Percentiles rank a stretch among this genome's conserved stretches.
These are phyloP conservation scores for Antheraea mylitta DNA, from an alignment of 1,140 invertebrate genomes.

Conservation along the genomic window DNA sequence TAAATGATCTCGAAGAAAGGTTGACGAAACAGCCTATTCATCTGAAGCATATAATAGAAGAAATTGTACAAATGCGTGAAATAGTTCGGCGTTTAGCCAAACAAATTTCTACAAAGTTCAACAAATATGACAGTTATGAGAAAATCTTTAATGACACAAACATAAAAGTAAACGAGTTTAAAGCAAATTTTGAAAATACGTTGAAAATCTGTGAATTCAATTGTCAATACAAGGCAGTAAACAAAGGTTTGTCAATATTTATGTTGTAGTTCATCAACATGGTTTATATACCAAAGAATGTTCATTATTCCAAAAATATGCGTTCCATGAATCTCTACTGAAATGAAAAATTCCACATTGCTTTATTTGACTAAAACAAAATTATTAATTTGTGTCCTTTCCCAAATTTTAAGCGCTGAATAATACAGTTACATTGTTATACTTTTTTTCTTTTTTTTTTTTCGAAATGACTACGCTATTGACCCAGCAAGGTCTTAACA, in stretches of 20 bases:
- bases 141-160: slow-evolving; percentile 17
- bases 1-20: slow-evolving; percentile 28
- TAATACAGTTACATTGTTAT: too few relatives aligned
- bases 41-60: slow-evolving; percentile 37
- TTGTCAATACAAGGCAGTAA: slow-evolving; percentile 6
- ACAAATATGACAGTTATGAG: slow-evolving; percentile 16
- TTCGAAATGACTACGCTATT: too few relatives aligned
- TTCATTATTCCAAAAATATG: too few relatives aligned
- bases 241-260: background rate
- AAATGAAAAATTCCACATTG: too few relatives aligned
- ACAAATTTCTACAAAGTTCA: slow-evolving; percentile 19
- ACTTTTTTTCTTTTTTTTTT: too few relatives aligned
- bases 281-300: too few relatives aligned
- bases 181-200: slow-evolving; percentile 22
- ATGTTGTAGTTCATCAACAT: background rate
- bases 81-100: slow-evolving; percentile 24
- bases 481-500: too few relatives aligned
- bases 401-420: too few relatives aligned
- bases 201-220: slow-evolving; percentile 30
- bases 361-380: too few relatives aligned
- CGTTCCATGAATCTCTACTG: too few relatives aligned
- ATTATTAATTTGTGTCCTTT: too few relatives aligned
- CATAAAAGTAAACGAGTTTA: slow-evolving; percentile 14
- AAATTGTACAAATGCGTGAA: slow-evolving; percentile 21
- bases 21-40: slow-evolving; percentile 33